phyloP scores from a whole-genome alignment of 2,113 vertebrate species.

The Megaleporinus macrocephalus region DNA sequence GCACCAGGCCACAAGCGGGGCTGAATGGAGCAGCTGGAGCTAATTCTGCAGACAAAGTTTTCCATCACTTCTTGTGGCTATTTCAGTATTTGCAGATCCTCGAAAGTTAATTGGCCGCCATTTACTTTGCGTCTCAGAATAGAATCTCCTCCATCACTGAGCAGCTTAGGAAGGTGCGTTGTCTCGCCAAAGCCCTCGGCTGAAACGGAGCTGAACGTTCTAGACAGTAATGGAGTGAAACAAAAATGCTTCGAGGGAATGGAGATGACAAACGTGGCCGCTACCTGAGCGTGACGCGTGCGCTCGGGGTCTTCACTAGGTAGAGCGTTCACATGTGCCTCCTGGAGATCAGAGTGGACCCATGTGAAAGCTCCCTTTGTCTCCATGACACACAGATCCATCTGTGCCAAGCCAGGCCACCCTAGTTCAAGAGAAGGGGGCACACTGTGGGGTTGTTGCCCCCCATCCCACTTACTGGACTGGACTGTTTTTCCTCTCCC shows the following conservation, averaged over 20 bases:
- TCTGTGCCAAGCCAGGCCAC: slow-evolving; percentile 65
- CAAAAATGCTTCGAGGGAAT: slow-evolving; percentile 6
- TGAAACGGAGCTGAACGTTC: slow-evolving; percentile 41
- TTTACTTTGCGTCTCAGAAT: neutral
- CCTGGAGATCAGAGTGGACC: slow-evolving; percentile 25
- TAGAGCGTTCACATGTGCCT: slow-evolving; percentile 25
- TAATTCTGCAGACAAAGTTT: neutral
- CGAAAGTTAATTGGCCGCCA: slow-evolving; percentile 5
- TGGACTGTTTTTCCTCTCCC: slow-evolving; percentile 36
- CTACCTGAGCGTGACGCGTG: slow-evolving; percentile 3
- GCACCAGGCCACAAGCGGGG: neutral
- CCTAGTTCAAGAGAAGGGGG: slow-evolving; percentile 38
- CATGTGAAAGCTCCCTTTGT: slow-evolving; percentile 66
- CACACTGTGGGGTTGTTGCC: slow-evolving; percentile 38
- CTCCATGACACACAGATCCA: slow-evolving; percentile 64
- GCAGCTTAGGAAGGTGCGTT: neutral
- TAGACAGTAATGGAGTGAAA: slow-evolving; percentile 26
- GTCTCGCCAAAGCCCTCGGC: slow-evolving; percentile 4
- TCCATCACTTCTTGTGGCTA: neutral
- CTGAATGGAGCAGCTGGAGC: neutral
- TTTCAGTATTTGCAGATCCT: slow-evolving; percentile 17
- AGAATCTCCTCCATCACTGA: neutral
- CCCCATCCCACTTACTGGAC: slow-evolving; percentile 40
- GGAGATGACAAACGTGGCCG: neutral
- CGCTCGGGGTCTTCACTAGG: slow-evolving; percentile 1